These are phyloP conservation scores for Chaunax sp. DNA, from an alignment of 2,797 vertebrate species.

Conservation along the genomic window DNA sequence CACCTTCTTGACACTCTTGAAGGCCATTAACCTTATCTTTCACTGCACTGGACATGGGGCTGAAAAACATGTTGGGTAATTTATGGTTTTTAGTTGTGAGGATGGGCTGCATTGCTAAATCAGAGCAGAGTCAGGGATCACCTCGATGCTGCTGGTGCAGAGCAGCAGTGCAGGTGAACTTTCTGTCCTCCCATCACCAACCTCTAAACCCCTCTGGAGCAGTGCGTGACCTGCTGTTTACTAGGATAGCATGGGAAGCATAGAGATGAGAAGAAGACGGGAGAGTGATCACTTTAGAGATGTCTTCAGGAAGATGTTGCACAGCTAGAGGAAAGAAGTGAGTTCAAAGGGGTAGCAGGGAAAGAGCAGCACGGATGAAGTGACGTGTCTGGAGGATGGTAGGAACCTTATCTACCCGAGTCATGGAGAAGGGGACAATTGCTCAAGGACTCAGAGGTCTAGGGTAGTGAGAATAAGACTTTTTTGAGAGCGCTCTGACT, in stretches of 20 bases:
- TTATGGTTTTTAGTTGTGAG: conserved; percentile 63
- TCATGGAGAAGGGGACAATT: conserved; percentile 34
- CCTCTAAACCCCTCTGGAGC: conserved; percentile 56
- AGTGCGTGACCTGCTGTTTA: conserved; percentile 58
- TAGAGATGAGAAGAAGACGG: conserved; percentile 39
- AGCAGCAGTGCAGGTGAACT: conserved; percentile 61
- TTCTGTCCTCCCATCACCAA: conserved; percentile 62
- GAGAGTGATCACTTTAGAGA: conserved; percentile 50
- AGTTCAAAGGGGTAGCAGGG: conserved; percentile 48
- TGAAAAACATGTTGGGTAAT: conserved; percentile 72
- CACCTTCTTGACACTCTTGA: conserved; percentile 52
- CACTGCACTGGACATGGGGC: conserved; percentile 51
- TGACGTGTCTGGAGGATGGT: conserved; percentile 35
- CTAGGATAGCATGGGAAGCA: conserved; percentile 38
- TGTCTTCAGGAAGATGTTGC: conserved; percentile 38
- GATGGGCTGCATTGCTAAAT: conserved; percentile 61
- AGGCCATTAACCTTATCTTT: conserved; percentile 69
- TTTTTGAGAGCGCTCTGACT: conserved; percentile 35
- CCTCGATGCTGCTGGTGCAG: conserved; percentile 42
- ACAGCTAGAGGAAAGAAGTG: conserved; percentile 32
- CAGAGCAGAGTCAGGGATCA: conserved; percentile 42
- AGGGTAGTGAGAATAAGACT: conserved; percentile 59
- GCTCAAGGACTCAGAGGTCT: conserved; percentile 49
- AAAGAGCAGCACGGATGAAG: conserved; percentile 45
- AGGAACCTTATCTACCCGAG: conserved; percentile 57